A percentile compares a stretch with the other conserved stretches of the same genome.
phyloP scores from a whole-genome alignment of 2,113 vertebrate genomes.

The Coturnix japonica region DNA sequence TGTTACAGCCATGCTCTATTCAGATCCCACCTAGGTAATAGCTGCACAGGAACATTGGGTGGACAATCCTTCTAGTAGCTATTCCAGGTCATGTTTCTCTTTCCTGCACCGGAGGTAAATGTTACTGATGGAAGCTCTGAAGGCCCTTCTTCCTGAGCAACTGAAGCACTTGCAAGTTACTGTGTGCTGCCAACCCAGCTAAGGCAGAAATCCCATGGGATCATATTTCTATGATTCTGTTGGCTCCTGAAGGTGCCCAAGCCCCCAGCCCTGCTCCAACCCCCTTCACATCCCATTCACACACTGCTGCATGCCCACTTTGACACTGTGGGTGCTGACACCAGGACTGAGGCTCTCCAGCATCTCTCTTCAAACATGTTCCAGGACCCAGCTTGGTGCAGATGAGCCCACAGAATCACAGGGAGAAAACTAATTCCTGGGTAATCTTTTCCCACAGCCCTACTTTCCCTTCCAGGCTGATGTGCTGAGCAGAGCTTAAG shows the following conservation, averaged over 20 bases:
- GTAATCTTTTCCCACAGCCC: conserved; percentile 21
- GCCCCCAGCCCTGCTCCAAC: background rate
- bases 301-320: background rate
- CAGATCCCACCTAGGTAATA: background rate
- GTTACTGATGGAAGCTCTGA: background rate
- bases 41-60: background rate
- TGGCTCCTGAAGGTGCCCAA: background rate
- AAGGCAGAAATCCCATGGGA: background rate
- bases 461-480: background rate
- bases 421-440: conserved; percentile 17
- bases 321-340: background rate
- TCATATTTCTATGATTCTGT: background rate
- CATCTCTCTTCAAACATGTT: background rate
- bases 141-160: background rate
- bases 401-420: background rate
- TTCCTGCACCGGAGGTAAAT: background rate
- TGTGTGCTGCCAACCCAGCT: background rate
- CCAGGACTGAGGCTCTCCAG: background rate
- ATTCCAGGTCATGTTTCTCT: background rate
- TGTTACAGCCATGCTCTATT: background rate
- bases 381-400: background rate
- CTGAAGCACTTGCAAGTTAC: background rate
- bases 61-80: background rate
- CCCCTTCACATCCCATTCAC: background rate
- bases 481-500: background rate